phyloP scores from a whole-genome alignment of 2,888 invertebrate genomes.

The Pheosia tremula region DNA sequence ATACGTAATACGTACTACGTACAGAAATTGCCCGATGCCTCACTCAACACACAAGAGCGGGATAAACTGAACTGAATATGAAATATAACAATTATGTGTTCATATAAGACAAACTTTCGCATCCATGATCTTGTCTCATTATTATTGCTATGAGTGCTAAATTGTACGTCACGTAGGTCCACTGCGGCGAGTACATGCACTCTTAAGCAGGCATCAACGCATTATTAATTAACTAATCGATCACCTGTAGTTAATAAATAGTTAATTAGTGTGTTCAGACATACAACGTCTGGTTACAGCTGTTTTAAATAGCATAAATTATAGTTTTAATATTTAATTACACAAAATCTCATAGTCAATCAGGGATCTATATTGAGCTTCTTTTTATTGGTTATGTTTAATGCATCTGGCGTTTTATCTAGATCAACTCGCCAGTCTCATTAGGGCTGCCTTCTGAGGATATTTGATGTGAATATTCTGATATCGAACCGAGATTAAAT shows the following conservation, averaged over 20 bases:
- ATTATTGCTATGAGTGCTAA: background rate
- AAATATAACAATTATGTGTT: no score
- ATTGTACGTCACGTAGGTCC: background rate
- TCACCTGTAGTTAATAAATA: constrained; percentile 22
- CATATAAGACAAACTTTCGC: no score
- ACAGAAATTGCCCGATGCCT: no score
- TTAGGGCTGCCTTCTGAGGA: background rate
- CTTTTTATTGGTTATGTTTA: constrained; percentile 36
- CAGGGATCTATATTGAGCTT: constrained; percentile 30
- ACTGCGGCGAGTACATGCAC: background rate
- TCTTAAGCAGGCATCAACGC: background rate
- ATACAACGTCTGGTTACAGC: constrained; percentile 16
- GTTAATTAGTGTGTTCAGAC: constrained; percentile 16
- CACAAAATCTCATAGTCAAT: constrained; percentile 45
- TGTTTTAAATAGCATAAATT: constrained; percentile 32
- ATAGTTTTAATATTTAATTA: constrained; percentile 45
- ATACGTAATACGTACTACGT: no score
- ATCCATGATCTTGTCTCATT: no score
- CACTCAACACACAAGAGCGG: no score
- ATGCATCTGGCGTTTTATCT: constrained; percentile 34
- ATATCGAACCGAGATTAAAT: background rate
- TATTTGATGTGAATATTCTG: background rate
- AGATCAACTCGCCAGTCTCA: constrained; percentile 10
- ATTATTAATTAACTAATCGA: constrained; percentile 30
- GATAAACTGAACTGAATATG: no score